Evolutionary conservation across 2,888 invertebrate species (phyloP).

Genomic region (Drosophila histrio): DNA sequence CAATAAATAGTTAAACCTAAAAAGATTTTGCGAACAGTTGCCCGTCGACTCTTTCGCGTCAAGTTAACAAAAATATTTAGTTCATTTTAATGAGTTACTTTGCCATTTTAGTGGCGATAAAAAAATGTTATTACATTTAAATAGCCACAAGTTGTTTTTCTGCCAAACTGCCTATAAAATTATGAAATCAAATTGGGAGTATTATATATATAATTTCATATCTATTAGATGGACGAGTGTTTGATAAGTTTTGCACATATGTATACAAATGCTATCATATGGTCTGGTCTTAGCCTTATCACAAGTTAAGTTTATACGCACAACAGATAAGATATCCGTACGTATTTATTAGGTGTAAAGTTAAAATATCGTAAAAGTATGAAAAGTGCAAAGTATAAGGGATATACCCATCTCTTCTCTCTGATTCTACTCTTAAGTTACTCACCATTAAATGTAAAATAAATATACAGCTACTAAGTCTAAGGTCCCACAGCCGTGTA

Average conservation of each 20-base stretch:
- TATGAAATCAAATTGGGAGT: background rate
- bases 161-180: too few species aligned
- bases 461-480: conserved; percentile 83
- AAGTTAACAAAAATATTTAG: too few species aligned
- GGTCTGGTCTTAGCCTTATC: background rate
- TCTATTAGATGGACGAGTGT: background rate
- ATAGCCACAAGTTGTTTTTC: too few species aligned
- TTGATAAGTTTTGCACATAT: background rate
- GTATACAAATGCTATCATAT: background rate
- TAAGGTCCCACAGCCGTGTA: conserved; percentile 85
- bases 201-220: background rate
- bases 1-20: too few species aligned
- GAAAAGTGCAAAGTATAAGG: background rate
- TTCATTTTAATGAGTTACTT: too few species aligned
- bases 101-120: too few species aligned
- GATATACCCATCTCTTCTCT: background rate
- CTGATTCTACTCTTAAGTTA: conserved; percentile 9
- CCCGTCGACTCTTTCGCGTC: too few species aligned
- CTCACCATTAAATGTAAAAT: conserved; percentile 84
- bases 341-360: background rate
- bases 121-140: too few species aligned
- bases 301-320: background rate
- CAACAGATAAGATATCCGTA: background rate
- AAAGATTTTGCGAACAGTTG: too few species aligned
- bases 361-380: background rate